phyloP scores from a whole-genome alignment of 2,113 vertebrate genomes.

The Anser brachyrhynchus region DNA sequence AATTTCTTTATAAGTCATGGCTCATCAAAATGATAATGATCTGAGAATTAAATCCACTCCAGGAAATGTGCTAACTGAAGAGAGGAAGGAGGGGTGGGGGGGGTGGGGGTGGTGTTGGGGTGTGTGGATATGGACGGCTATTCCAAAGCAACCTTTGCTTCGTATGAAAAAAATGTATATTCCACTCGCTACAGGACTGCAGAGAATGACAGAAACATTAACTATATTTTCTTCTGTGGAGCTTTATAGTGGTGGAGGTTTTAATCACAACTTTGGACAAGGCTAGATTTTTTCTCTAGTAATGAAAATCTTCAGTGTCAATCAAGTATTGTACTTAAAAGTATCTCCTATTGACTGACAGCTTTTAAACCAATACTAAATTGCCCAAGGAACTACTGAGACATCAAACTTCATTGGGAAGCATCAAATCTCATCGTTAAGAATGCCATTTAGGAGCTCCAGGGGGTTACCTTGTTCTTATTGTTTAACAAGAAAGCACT shows the following conservation, averaged over 20 bases:
- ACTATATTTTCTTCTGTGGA: background rate
- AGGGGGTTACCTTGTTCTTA: slow-evolving; percentile 4
- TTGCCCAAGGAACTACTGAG: slow-evolving; percentile 44
- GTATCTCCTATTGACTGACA: slow-evolving; percentile 42
- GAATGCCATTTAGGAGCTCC: slow-evolving; percentile 16
- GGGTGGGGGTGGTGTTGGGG: fast-evolving
- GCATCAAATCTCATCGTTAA: slow-evolving; percentile 4
- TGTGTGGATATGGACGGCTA: background rate
- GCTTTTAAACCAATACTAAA: slow-evolving; percentile 47
- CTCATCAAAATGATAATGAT: background rate
- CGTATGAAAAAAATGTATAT: background rate
- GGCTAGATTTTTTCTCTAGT: slow-evolving; percentile 8
- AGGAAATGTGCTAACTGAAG: background rate
- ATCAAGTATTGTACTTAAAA: background rate
- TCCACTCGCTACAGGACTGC: background rate
- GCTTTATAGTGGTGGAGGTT: background rate
- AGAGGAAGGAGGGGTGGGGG: background rate
- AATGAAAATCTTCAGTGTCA: background rate
- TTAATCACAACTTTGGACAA: background rate
- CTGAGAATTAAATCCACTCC: background rate
- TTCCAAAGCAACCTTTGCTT: background rate
- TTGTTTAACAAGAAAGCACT: slow-evolving; percentile 57
- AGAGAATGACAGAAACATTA: background rate
- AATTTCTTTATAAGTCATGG: background rate
- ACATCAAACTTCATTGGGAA: slow-evolving; percentile 35